A percentile compares a stretch with the other conserved stretches of the same genome.
Evolutionary conservation across 2,888 invertebrate genomes (phyloP).

Genomic region (Ormia ochracea): DNA sequence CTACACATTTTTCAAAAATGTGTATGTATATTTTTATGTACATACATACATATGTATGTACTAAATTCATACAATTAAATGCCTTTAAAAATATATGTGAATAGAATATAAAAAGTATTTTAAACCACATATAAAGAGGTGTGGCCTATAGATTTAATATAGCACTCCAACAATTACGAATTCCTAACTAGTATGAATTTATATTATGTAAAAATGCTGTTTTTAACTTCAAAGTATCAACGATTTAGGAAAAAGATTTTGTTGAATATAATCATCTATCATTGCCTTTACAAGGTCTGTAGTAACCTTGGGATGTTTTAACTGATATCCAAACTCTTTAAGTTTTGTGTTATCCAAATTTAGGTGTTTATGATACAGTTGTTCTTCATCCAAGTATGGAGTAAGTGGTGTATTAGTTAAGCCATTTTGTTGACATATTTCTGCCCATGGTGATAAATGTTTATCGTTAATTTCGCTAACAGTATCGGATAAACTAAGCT

Average conservation of each 20-base stretch:
- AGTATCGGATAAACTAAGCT: conserved; percentile 87
- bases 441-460: conserved; percentile 94
- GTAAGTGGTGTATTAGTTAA: conserved; percentile 91
- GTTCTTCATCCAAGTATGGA: conserved; percentile 90
- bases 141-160: conserved; percentile 53
- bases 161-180: conserved; percentile 34
- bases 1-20: not conserved
- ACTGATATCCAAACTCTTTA: conserved; percentile 79
- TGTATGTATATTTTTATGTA: no score
- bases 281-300: conserved; percentile 82
- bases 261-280: conserved; percentile 86
- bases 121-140: conserved; percentile 39
- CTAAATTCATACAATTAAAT: conserved; percentile 13
- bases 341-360: conserved; percentile 85
- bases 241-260: conserved; percentile 89
- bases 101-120: conserved; percentile 11
- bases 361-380: conserved; percentile 88
- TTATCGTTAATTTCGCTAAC: conserved; percentile 96
- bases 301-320: conserved; percentile 81
- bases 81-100: conserved; percentile 26
- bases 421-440: conserved; percentile 85
- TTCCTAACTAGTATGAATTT: not conserved
- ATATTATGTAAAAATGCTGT: not conserved
- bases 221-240: conserved; percentile 79
- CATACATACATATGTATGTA: not conserved